Evolutionary conservation across 2,797 vertebrate genomes (phyloP).

Genomic region (Oreochromis mossambicus): DNA sequence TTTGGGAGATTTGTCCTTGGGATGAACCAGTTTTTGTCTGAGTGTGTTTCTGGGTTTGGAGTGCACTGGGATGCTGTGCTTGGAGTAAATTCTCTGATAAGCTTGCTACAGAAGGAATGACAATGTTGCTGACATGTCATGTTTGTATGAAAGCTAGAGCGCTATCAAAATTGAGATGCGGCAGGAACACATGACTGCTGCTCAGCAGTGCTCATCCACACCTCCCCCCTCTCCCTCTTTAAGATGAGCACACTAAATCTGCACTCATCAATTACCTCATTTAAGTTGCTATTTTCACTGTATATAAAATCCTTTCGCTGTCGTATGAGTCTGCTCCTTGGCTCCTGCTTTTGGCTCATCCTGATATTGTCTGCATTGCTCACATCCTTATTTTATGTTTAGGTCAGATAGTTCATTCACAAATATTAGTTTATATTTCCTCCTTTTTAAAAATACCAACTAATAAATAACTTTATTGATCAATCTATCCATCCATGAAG

Average conservation of each 20-base stretch:
- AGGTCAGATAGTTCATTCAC: not conserved
- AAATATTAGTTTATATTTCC: not conserved
- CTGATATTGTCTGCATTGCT: not conserved
- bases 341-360: not conserved
- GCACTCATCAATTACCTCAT: not conserved
- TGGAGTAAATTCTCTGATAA: not conserved
- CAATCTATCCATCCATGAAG: not conserved
- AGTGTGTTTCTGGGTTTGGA: not conserved
- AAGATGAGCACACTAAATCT: not conserved
- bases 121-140: not conserved
- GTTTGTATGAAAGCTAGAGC: not conserved
- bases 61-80: not conserved
- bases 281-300: not conserved
- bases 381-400: not conserved
- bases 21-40: not conserved
- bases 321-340: not conserved
- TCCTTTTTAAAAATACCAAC: not conserved
- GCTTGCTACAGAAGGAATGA: not conserved
- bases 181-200: not conserved
- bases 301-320: not conserved
- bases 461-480: not conserved
- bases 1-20: not conserved
- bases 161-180: fast-evolving
- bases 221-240: not conserved
- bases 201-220: not conserved